Conservation (phyloP, 2,888 invertebrate genomes). For the Allygus modestus region DNA sequence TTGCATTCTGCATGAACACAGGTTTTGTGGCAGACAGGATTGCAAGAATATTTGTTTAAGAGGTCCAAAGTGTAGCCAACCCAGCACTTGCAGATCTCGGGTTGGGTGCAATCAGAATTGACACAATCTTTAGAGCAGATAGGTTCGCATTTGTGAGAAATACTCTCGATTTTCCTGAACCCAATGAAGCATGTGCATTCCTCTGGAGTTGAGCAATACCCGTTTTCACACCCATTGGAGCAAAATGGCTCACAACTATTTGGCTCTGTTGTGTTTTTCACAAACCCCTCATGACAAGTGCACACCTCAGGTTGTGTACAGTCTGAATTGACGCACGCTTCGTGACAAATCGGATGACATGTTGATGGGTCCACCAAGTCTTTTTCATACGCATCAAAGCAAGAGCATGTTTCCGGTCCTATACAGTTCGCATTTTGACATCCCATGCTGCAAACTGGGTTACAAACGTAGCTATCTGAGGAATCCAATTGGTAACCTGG, state of each 20-base stretch:
- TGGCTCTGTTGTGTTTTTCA: background rate
- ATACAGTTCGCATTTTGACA: constrained; percentile 42
- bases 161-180: background rate
- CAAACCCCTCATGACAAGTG: constrained; percentile 8
- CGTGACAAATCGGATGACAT: constrained; percentile 24
- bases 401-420: constrained; percentile 44
- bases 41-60: constrained; percentile 18
- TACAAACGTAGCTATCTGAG: constrained; percentile 17
- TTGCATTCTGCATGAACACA: background rate
- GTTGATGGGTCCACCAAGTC: background rate
- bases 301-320: constrained; percentile 31
- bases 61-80: background rate
- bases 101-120: background rate
- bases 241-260: background rate
- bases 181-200: constrained; percentile 25
- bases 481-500: background rate
- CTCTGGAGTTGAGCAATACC: constrained; percentile 1
- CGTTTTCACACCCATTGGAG: background rate
- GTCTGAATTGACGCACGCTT: background rate
- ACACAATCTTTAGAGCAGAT: constrained; percentile 26
- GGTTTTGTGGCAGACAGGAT: background rate
- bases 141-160: background rate
- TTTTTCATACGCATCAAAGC: constrained; percentile 42
- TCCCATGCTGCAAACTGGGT: constrained; percentile 16
- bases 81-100: background rate